phyloP scores from a whole-genome alignment of 2,113 vertebrate species.

The Garra rufa region DNA sequence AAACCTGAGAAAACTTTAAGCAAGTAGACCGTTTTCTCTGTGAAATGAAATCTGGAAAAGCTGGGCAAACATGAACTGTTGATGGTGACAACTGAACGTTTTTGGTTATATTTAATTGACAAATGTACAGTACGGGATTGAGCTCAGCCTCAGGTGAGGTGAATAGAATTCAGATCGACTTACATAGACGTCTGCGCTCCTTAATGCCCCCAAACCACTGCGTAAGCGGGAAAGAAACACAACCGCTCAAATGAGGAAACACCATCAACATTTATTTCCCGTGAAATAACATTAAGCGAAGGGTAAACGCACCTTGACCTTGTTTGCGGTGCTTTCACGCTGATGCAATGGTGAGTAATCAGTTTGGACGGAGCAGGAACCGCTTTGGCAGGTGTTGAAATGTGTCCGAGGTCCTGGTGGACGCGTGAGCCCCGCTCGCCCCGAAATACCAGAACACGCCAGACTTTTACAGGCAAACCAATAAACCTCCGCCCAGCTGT shows the following conservation, averaged over 20 bases:
- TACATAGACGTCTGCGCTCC: neutral
- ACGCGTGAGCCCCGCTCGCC: neutral
- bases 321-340: neutral
- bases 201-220: neutral
- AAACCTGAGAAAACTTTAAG: too few relatives aligned
- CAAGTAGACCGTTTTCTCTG: too few relatives aligned
- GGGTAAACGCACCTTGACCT: slow-evolving; percentile 25
- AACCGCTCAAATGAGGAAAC: neutral
- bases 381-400: slow-evolving; percentile 19
- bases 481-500: slow-evolving; percentile 57
- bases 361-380: neutral
- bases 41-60: neutral
- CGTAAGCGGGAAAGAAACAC: neutral
- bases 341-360: neutral
- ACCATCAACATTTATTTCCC: neutral
- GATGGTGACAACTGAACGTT: neutral
- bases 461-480: slow-evolving; percentile 47
- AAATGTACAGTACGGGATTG: neutral
- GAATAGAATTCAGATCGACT: neutral
- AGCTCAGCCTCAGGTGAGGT: neutral
- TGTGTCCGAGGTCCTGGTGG: slow-evolving; percentile 12
- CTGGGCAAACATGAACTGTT: neutral
- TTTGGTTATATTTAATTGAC: neutral
- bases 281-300: neutral
- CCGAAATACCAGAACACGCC: slow-evolving; percentile 30